Conservation (phyloP, 2,797 vertebrate genomes). For the Salmo trutta region DNA sequence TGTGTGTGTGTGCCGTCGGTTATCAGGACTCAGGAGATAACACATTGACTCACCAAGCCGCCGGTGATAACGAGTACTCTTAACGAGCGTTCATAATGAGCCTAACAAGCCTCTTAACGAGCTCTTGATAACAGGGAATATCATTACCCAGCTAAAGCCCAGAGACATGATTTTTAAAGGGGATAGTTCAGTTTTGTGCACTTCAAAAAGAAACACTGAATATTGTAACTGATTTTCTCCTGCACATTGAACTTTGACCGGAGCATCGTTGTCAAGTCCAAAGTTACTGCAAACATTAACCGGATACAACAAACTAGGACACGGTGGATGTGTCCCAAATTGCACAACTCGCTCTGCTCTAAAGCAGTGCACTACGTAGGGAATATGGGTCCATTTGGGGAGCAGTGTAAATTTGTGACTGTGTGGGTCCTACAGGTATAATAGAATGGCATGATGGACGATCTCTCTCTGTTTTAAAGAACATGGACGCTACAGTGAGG, state of each 20-base stretch:
- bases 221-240: neutral
- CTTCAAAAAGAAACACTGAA: neutral
- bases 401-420: neutral
- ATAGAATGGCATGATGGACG: slow-evolving; percentile 37
- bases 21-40: no score
- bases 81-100: neutral
- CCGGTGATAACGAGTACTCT: no score
- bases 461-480: slow-evolving; percentile 40
- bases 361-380: neutral
- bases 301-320: neutral
- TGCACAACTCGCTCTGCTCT: neutral
- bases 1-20: no score
- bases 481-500: slow-evolving; percentile 1
- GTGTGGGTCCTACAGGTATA: slow-evolving; percentile 19
- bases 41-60: no score
- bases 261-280: neutral
- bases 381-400: neutral
- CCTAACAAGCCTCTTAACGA: neutral
- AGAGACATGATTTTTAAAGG: neutral
- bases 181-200: neutral
- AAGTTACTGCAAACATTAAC: neutral
- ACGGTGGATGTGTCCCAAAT: neutral
- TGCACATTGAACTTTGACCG: neutral
- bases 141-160: neutral
- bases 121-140: neutral